Evolutionary conservation across 2,113 vertebrate species (phyloP), one percentile per base, ranked within the genome.

Genomic region (Pachypanchax playfairii): DNA sequence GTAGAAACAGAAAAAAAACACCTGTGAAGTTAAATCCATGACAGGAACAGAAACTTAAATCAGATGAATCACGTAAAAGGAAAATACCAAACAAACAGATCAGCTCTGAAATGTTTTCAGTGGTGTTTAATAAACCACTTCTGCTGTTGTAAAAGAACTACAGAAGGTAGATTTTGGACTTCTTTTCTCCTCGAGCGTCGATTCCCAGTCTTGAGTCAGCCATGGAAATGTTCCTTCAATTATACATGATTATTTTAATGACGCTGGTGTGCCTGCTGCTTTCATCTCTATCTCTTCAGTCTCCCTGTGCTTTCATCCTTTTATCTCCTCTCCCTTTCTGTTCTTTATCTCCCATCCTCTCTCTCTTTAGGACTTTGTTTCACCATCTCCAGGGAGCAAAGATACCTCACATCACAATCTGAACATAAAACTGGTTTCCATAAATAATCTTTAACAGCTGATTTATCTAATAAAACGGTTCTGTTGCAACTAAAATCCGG

Each of bases 211-310:
- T 60, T 10, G 28, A 75, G 56, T 35, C 77, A 51, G 55, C 66
- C 39, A 35, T 57, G 56, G 67, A 73, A 54, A 41, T 42, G 54
- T 60, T 77, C 56, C 79, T 77, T 88, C 56, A 85, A 85, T 87
- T 80, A 87, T 75, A 77, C 73, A 82, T 83, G 73, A 86, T 85
- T 77, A 85, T 85, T 79, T 64, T 82, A 86, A 83, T 80, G 77
- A 80, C 14, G 52, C 70, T 56, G 71, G 31, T 62, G 46, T 36
- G 56, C 79, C 77, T 61, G 79, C 78, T 73, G 81, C 79, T 79
- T 80, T 85, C 72, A 85, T 86, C 77, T 82, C 65, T 18, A 35
- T 50, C 65, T 49, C 73, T 55, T 21, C 58, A 28, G 17, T 38
- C 59, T 70, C 52, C 33, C 29, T 63, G 54, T 54, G 31, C 65